A percentile compares a stretch with the other conserved stretches of the same genome.
These are phyloP conservation scores for Heliconius cydno DNA, from an alignment of 2,888 invertebrate genomes.

Conservation along the genomic window DNA sequence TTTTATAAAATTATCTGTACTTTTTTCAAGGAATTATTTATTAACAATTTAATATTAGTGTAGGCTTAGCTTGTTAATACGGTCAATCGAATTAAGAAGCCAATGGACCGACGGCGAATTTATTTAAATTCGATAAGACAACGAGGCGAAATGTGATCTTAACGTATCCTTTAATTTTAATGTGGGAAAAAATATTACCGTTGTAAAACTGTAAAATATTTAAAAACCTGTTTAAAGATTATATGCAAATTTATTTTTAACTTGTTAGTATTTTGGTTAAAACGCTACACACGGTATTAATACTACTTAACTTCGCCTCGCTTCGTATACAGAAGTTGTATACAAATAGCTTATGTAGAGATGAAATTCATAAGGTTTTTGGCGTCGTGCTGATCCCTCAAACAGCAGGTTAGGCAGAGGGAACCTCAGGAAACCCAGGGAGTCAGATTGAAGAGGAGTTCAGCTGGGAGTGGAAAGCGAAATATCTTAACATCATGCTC, in stretches of 20 bases:
- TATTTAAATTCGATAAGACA: conserved; percentile 17
- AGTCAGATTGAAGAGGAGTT: too few species aligned
- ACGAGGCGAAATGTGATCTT: conserved; percentile 8
- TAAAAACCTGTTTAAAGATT: conserved; percentile 16
- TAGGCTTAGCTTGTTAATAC: background rate
- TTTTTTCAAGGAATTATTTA: background rate
- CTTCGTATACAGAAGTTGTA: background rate
- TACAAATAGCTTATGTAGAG: background rate
- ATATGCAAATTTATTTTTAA: conserved; percentile 17
- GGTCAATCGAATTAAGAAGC: conserved; percentile 11
- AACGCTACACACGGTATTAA: conserved; percentile 12
- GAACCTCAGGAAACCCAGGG: too few species aligned
- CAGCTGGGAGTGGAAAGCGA: too few species aligned
- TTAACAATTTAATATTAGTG: background rate
- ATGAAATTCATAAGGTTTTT: background rate
- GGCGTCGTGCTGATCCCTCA: too few species aligned
- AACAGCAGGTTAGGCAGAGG: too few species aligned
- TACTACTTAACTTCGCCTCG: conserved; percentile 20
- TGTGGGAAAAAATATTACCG: conserved; percentile 10
- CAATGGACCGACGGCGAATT: conserved; percentile 9
- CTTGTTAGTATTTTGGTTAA: background rate
- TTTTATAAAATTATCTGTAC: conserved; percentile 20
- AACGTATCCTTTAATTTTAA: conserved; percentile 25
- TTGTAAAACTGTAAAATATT: conserved; percentile 11
- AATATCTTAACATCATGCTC: too few species aligned